Evolutionary conservation across 2,888 invertebrate species (phyloP), one percentile per base, ranked within the genome.

Genomic region (Odontomyia ornata): DNA sequence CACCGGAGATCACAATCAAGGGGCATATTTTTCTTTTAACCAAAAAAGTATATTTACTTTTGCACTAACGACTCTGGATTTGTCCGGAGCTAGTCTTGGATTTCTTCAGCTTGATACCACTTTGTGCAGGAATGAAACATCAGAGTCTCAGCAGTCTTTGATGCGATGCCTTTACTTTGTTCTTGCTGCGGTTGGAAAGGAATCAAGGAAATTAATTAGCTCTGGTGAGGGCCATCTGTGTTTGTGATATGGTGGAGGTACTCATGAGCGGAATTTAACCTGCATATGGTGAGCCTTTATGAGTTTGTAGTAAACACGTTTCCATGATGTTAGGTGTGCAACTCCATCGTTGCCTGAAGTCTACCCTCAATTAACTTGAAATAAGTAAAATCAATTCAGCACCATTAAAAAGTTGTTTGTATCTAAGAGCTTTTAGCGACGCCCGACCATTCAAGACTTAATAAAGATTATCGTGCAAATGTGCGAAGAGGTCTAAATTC

Each of bases 121-220:
- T 52, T 36, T 36, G 52, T 18, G 27, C 28, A 62, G n/a, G 13
- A 69, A 43, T 18, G 47, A 43, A 47, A 25, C 69, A 47, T 69
- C 69, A 46, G 69, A 69, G 25, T 27, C 47, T 25, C 30, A 15
- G 43, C 23, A 47, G 47, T 25, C 46, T 23, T 47, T 30, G 60
- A 73, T 30, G 27, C 64, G 76, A 67, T 57, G 57, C 43, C 23
- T 76, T 73, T 56, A 52, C 30, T 28, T 76, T 67, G 56, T 56
- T 72, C 46, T n/a, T 65, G 43, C 9, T 21, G 23, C 47, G 21
- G 25, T 69, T 36, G 71, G 75, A 72, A 78, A 64, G 77, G 77
- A 79, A 76, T 79, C 60, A 65, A 72, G 72, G 79, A 79, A 79
- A 79, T 77, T 79, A 79, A 79, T 79, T 79, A 79, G 77, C 71